Base-by-base conservation (phyloP, 2,113 vertebrate species). In the Odontophorus gujanensis region DNA sequence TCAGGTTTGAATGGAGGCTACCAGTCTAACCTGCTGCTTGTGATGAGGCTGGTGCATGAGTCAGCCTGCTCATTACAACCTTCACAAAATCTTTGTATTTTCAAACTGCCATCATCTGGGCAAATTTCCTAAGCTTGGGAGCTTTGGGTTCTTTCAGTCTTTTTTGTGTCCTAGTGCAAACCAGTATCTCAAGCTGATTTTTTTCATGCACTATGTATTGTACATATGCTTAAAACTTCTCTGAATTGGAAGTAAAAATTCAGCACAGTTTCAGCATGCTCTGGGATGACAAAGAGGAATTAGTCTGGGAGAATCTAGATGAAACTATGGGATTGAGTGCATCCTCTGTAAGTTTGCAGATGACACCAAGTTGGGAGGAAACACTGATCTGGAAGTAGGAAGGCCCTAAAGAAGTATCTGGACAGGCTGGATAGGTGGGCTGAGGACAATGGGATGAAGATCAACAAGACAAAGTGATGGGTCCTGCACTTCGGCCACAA, bases 21-120 rank as follows among this genome's bases (percentile, higher is more conserved):
- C 47, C 28, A 17, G 3, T 57, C 79, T 66, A 75, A 79, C 16
- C 38, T 57, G 18, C 42, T 89, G 34, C 13, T 77, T 11, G 1
- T 36, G 14, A 34, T 24, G 24, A 78, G 7, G 13, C 2, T 0
- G 0, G 14, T 66, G 36, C 45, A 84, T 78, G 36, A 71, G 36
- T 13, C 21, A 76, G 55, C 11, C 36, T 73, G 51, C 8, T 79
- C 3, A 30, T 53, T 58, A 16, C 20, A 59, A 13, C 16, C 57
- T 55, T 28, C 16, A 34, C 51, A 59, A 76, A 90, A 76, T 67
- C 62, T 48, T 53, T 67, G 24, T 34, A 45, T 67, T 28, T 81
- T 69, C 26, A 69, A 9, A 9, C 8, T 69, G 11, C 51, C 16
- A 32, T 38, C 21, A 22, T n/a, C 19, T 66, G 15, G 6, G 12